Evolutionary conservation across 2,888 invertebrate genomes (phyloP).

Genomic region (Ormyrus rosae): DNA sequence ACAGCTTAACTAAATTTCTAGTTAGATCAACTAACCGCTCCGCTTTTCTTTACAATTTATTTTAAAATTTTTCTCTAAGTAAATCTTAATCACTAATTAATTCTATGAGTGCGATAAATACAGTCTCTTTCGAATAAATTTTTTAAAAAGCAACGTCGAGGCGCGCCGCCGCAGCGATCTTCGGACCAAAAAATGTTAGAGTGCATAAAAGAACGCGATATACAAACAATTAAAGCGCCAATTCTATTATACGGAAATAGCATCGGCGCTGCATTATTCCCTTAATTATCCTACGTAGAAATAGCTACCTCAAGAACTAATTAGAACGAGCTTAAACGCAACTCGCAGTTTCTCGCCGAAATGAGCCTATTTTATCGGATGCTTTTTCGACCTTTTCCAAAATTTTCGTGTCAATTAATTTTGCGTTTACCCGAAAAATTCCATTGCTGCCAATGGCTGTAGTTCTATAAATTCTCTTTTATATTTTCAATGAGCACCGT

Average conservation of each 20-base stretch:
- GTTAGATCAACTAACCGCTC: slow-evolving; percentile 43
- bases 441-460: slow-evolving; percentile 16
- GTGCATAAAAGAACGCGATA: slow-evolving; percentile 68
- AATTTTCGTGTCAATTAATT: slow-evolving; percentile 4
- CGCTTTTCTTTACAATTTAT: neutral
- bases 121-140: neutral
- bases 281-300: slow-evolving; percentile 54
- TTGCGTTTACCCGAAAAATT: slow-evolving; percentile 3
- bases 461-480: neutral
- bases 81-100: neutral
- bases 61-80: neutral
- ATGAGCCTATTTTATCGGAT: slow-evolving; percentile 40
- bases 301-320: slow-evolving; percentile 66
- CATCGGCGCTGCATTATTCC: slow-evolving; percentile 68
- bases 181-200: slow-evolving; percentile 33
- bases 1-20: slow-evolving; percentile 16
- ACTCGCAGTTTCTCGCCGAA: slow-evolving; percentile 50
- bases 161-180: neutral
- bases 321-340: slow-evolving; percentile 61
- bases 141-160: slow-evolving; percentile 13
- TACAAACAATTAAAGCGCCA: slow-evolving; percentile 74
- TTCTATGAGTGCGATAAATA: slow-evolving; percentile 8
- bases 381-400: slow-evolving; percentile 23
- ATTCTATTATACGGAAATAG: slow-evolving; percentile 65
- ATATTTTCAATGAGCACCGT: slow-evolving; percentile 10